phyloP scores from a whole-genome alignment of 1,140 invertebrate species.

The Hydropsyche tenuis region DNA sequence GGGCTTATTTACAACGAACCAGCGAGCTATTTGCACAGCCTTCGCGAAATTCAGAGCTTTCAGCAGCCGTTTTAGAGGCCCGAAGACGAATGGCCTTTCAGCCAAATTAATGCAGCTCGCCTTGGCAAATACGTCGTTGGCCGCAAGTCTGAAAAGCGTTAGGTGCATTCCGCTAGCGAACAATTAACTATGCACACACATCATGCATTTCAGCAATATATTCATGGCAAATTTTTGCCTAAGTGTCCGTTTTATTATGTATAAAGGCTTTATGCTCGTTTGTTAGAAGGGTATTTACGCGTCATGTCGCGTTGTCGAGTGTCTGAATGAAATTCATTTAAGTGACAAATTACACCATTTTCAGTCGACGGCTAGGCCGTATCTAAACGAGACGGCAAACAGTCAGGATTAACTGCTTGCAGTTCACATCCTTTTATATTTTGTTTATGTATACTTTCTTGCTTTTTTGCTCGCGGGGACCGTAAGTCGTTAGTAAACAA shows the following conservation, averaged over 20 bases:
- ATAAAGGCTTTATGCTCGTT: no score
- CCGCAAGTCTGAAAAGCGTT: no score
- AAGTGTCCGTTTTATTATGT: no score
- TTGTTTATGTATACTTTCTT: no score
- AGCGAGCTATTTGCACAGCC: no score
- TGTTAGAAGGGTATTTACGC: background rate
- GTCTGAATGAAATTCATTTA: slow-evolving; percentile 12
- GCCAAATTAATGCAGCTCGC: slow-evolving; percentile 11
- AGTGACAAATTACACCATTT: slow-evolving; percentile 3
- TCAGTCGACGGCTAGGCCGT: background rate
- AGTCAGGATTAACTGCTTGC: slow-evolving; percentile 2
- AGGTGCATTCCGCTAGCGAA: no score
- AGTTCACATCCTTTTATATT: background rate
- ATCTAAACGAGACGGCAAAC: background rate
- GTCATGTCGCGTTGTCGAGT: background rate
- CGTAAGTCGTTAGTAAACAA: no score
- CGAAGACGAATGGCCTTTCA: slow-evolving; percentile 16
- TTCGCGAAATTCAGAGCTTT: background rate
- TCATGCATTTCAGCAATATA: no score
- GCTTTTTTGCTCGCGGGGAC: no score
- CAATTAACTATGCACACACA: no score
- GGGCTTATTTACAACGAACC: no score
- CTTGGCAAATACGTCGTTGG: background rate
- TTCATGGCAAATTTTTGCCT: no score
- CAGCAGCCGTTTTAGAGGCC: background rate